Evolutionary conservation across 2,888 invertebrate genomes (phyloP).

Genomic region (Sthenelais limicola): DNA sequence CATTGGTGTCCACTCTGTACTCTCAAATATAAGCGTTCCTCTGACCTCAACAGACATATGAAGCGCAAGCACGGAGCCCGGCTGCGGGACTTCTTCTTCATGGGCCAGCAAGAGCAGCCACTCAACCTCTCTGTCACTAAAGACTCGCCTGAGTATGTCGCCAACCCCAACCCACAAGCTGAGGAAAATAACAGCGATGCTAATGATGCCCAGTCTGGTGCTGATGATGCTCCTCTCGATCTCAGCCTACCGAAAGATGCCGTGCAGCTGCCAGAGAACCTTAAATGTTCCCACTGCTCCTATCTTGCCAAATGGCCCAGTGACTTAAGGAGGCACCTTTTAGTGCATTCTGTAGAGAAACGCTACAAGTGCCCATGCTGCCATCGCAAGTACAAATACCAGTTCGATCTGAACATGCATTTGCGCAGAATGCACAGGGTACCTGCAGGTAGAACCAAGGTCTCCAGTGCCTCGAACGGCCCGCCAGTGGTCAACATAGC

Average conservation of each 20-base stretch:
- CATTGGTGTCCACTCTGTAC: slow-evolving; percentile 51
- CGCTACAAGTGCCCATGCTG: slow-evolving; percentile 75
- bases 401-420: slow-evolving; percentile 72
- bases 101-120: slow-evolving; percentile 47
- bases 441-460: slow-evolving; percentile 42
- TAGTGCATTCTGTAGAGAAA: slow-evolving; percentile 69
- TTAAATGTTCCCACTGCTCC: slow-evolving; percentile 69
- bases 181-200: neutral
- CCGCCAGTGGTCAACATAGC: slow-evolving; percentile 13
- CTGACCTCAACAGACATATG: slow-evolving; percentile 69
- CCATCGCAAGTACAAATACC: slow-evolving; percentile 83
- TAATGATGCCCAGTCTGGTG: neutral
- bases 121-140: slow-evolving; percentile 43
- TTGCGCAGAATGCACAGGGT: slow-evolving; percentile 44
- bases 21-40: slow-evolving; percentile 61
- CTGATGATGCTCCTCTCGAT: slow-evolving; percentile 32
- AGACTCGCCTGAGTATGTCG: slow-evolving; percentile 20
- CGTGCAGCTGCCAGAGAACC: slow-evolving; percentile 18
- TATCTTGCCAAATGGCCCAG: slow-evolving; percentile 71
- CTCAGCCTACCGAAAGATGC: slow-evolving; percentile 12
- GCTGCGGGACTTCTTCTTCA: slow-evolving; percentile 54
- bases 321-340: slow-evolving; percentile 69
- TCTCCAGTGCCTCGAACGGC: slow-evolving; percentile 4
- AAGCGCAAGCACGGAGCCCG: slow-evolving; percentile 65
- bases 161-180: neutral